Percentiles rank a stretch among this genome's conserved stretches.
Evolutionary conservation across 2,888 invertebrate species (phyloP).

Genomic region (Cataglyphis cursor): DNA sequence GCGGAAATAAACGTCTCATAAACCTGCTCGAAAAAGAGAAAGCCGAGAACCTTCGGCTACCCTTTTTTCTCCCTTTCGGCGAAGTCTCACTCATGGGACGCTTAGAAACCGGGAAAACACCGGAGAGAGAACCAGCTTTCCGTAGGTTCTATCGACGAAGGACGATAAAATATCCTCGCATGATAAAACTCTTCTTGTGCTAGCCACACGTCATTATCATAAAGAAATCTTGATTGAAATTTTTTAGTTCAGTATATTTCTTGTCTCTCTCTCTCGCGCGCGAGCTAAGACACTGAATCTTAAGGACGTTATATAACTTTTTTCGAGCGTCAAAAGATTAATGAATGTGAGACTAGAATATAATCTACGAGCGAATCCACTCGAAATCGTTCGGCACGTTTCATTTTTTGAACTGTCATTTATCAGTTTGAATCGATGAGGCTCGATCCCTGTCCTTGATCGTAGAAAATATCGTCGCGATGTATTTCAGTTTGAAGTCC

Average conservation of each 20-base stretch:
- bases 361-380: constrained; percentile 32
- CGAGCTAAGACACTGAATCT: constrained; percentile 1
- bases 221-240: constrained; percentile 21
- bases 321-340: constrained; percentile 10
- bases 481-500: constrained; percentile 41
- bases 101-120: constrained; percentile 51
- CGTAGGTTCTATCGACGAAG: constrained; percentile 52
- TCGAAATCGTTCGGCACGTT: constrained; percentile 41
- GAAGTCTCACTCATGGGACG: constrained; percentile 20
- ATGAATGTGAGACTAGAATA: constrained; percentile 19
- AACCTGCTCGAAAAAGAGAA: constrained; percentile 69
- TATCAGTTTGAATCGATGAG: constrained; percentile 49
- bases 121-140: constrained; percentile 59
- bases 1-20: constrained; percentile 79
- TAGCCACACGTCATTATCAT: not conserved
- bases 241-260: not conserved
- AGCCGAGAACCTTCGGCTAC: constrained; percentile 28
- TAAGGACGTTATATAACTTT: not conserved
- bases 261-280: not conserved
- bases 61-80: constrained; percentile 43
- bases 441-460: constrained; percentile 64
- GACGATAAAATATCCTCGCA: constrained; percentile 45
- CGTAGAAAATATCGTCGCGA: constrained; percentile 56
- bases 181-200: constrained; percentile 24
- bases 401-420: constrained; percentile 30